Percentiles rank a stretch among this genome's conserved stretches.
Conservation (phyloP, 1,140 invertebrate species). For the Mycetomoellerius zeteki region DNA sequence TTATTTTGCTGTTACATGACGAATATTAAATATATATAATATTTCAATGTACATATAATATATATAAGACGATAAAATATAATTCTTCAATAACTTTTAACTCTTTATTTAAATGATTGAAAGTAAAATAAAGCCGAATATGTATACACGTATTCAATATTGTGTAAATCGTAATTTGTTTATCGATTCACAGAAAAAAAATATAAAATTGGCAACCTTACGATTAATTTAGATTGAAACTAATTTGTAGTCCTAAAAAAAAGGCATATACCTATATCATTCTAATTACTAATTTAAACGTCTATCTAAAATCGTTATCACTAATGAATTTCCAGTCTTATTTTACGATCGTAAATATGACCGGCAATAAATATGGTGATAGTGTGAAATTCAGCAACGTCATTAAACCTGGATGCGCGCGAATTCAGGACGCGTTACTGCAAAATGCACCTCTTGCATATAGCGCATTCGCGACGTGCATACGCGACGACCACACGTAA, state of each 20-base stretch:
- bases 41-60: neutral
- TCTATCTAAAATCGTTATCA: conserved; percentile 1
- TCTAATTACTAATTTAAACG: neutral
- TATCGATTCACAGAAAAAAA: neutral
- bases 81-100: neutral
- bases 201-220: neutral
- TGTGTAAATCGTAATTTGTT: neutral
- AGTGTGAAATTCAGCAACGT: conserved; percentile 31
- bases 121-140: neutral
- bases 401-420: conserved; percentile 65
- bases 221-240: neutral
- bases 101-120: neutral
- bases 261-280: neutral
- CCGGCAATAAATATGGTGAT: conserved; percentile 23
- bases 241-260: neutral
- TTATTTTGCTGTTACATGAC: conserved; percentile 7
- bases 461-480: conserved; percentile 48
- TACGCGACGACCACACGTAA: conserved; percentile 62
- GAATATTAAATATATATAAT: too few species aligned
- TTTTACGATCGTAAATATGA: conserved; percentile 9
- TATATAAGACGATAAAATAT: neutral
- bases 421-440: conserved; percentile 61
- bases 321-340: neutral
- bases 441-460: conserved; percentile 68
- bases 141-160: neutral